Evolutionary conservation across 2,888 invertebrate genomes (phyloP).

Genomic region (Teinopalpus imperialis): DNA sequence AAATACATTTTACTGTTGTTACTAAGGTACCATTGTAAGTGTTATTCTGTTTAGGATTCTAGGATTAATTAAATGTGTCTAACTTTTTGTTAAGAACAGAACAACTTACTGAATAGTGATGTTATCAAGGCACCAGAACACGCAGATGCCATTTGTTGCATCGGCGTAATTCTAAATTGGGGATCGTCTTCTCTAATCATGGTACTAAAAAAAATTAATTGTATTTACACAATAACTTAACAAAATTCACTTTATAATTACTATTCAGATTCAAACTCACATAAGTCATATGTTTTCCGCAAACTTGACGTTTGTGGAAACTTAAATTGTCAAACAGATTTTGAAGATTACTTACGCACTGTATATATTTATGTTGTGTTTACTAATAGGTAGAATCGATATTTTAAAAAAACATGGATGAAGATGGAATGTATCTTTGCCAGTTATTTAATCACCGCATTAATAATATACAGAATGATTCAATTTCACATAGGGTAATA

Average conservation of each 20-base stretch:
- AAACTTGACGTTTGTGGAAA: constrained; percentile 14
- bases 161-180: constrained; percentile 87
- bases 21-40: too few relatives aligned
- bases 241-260: constrained; percentile 9
- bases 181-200: constrained; percentile 86
- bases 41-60: too few relatives aligned
- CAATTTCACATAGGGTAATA: too few relatives aligned
- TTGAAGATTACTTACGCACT: neutral
- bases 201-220: constrained; percentile 30
- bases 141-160: constrained; percentile 92
- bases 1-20: too few relatives aligned
- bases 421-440: too few relatives aligned
- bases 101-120: constrained; percentile 91
- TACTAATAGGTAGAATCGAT: too few relatives aligned
- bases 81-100: too few relatives aligned
- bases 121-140: constrained; percentile 95
- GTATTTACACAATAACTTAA: constrained; percentile 6
- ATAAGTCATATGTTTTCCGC: constrained; percentile 34
- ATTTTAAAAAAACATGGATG: too few relatives aligned
- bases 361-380: too few relatives aligned
- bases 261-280: constrained; percentile 9
- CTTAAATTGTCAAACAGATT: neutral
- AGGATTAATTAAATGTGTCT: too few relatives aligned
- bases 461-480: too few relatives aligned
- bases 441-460: too few relatives aligned